Evolutionary conservation across 2,113 vertebrate species (phyloP).

Genomic region (Meles meles): DNA sequence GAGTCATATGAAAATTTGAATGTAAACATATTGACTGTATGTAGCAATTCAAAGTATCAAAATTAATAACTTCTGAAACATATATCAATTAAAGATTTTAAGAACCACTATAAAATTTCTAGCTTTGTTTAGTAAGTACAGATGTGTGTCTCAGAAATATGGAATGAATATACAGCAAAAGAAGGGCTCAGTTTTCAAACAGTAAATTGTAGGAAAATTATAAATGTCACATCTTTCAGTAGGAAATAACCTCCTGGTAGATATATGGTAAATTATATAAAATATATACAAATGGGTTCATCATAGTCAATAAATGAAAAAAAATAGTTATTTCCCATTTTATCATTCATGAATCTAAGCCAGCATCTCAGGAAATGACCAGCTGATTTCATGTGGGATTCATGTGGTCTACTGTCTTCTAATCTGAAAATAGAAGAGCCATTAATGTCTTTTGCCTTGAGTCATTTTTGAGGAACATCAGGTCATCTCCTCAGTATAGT

Average conservation of each 20-base stretch:
- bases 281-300: neutral
- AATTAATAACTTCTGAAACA: neutral
- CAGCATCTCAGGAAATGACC: conserved; percentile 2
- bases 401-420: conserved; percentile 24
- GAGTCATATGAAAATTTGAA: neutral
- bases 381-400: neutral
- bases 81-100: neutral
- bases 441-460: conserved; percentile 46
- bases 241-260: neutral
- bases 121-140: neutral
- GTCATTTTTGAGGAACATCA: conserved; percentile 38
- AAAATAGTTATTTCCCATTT: neutral
- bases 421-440: conserved; percentile 4
- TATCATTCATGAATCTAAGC: conserved; percentile 5
- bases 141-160: neutral
- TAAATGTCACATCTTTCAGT: neutral
- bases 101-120: neutral
- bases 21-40: neutral
- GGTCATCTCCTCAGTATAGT: conserved; percentile 29
- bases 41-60: neutral
- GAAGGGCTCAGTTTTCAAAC: neutral
- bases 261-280: neutral
- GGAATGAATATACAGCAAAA: neutral
- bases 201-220: neutral
- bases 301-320: conserved; percentile 9